Evolutionary conservation across 92 coral and sea anemone genomes (phyloP), one percentile per base, ranked within the genome.

Genomic region (Montipora capitata): DNA sequence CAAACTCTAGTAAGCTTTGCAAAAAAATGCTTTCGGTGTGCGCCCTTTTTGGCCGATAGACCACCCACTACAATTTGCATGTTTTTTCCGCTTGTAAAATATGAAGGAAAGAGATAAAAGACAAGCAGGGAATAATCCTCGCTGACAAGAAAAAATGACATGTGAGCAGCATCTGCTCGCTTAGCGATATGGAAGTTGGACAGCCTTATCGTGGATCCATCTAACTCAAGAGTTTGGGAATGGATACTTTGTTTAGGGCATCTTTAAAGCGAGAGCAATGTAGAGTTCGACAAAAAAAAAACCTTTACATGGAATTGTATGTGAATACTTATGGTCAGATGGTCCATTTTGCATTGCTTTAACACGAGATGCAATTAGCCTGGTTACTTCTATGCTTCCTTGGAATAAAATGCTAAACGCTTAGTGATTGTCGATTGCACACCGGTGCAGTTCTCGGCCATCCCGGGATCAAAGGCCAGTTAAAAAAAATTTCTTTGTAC

Each of bases 121-220:
- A 14, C 43, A 73, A 83, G 79, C 18, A 43, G 58, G 49, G 87
- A 73, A 83, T 83, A 57, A 83, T 83, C 87, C 87, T 41, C 56
- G 87, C 80, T 83, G 87, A 83, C 87, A 83, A 44, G 80, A 41
- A 58, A 27, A 20, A 66, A 72, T 83, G 87, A 58, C 87, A 83
- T 15, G 79, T 83, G 87, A 27, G 41, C 39, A 10, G 61, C 87
- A 83, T 45, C 87, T 73, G 72, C 72, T 68, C 16, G 71, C 85
- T 67, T 17, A 43, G 54, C 39, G 82, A 77, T 63, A 77, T 78
- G 59, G 16, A 38, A 41, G 27, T 11, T 35, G 38, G 62, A 35
- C 58, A 7, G 56, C 27, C 13, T 39, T 39, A 39, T 73, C 77
- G 11, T 48, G 41, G 5, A 38, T 11, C 73, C 61, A 8, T 3